Evolutionary conservation across 2,888 invertebrate species (phyloP).

Genomic region (Micoletzkya japonica): DNA sequence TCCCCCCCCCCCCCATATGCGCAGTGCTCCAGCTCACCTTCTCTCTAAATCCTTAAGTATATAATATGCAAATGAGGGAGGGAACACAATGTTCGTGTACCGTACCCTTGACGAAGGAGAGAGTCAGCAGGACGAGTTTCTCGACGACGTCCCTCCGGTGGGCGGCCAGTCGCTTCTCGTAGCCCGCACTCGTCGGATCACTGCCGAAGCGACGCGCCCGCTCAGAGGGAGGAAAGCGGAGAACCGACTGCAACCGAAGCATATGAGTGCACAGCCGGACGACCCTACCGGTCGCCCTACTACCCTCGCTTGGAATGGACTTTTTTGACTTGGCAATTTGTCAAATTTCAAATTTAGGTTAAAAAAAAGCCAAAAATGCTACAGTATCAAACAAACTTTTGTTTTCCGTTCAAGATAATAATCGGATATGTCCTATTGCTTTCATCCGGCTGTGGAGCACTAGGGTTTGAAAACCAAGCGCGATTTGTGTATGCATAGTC

Average conservation of each 20-base stretch:
- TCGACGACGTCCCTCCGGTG: constrained; percentile 75
- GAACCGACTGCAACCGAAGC: constrained; percentile 70
- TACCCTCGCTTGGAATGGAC: background rate
- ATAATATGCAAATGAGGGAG: background rate
- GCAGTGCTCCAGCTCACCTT: background rate
- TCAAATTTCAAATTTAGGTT: too few species aligned
- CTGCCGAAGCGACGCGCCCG: constrained; percentile 61
- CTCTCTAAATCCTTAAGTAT: background rate
- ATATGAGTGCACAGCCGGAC: too few species aligned
- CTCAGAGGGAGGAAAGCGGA: constrained; percentile 73
- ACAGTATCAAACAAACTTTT: too few species aligned
- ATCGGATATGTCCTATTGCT: too few species aligned
- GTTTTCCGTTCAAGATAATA: too few species aligned
- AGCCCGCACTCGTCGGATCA: constrained; percentile 72
- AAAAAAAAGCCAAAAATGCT: too few species aligned
- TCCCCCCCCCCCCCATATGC: background rate
- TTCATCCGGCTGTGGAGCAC: too few species aligned
- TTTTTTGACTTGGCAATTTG: too few species aligned
- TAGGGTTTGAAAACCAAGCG: too few species aligned
- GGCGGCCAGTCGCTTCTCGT: constrained; percentile 75
- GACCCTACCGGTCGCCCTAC: too few species aligned
- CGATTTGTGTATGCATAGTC: too few species aligned
- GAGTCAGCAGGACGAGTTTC: constrained; percentile 79
- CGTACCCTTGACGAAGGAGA: constrained; percentile 79
- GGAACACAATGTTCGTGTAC: background rate